These are phyloP conservation scores for Megastigmus dorsalis DNA, from an alignment of 2,888 invertebrate species.

Conservation along the genomic window DNA sequence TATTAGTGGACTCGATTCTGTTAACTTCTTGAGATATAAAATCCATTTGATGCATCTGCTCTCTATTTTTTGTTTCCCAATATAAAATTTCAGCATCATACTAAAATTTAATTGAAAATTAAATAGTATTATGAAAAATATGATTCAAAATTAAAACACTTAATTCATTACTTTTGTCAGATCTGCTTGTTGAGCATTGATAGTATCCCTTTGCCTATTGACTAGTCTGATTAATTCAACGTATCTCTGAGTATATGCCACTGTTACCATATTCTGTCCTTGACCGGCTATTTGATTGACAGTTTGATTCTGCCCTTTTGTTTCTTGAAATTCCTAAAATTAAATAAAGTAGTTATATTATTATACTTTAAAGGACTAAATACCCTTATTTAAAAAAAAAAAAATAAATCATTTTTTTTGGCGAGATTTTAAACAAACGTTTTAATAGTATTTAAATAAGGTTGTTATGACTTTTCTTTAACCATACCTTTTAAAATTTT, in stretches of 20 bases:
- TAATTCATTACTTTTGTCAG: constrained; percentile 83
- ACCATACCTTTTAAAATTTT: too few species aligned
- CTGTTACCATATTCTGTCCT: constrained; percentile 70
- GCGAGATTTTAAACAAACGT: too few species aligned
- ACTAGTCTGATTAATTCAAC: constrained; percentile 89
- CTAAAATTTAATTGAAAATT: constrained; percentile 73
- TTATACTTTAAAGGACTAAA: neutral
- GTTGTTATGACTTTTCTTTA: too few species aligned
- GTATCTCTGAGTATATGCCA: constrained; percentile 73
- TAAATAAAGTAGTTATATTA: neutral
- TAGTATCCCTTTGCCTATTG: constrained; percentile 92
- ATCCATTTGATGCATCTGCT: constrained; percentile 90
- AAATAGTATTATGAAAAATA: neutral
- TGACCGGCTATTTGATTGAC: constrained; percentile 68
- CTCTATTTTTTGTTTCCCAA: constrained; percentile 91
- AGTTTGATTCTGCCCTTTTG: constrained; percentile 66
- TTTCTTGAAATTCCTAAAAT: constrained; percentile 69
- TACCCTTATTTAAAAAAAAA: too few species aligned
- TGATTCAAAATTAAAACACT: neutral
- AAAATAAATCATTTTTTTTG: too few species aligned
- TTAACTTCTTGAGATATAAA: constrained; percentile 88
- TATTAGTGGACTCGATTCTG: constrained; percentile 85
- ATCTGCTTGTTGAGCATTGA: constrained; percentile 92
- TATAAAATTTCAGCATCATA: constrained; percentile 93
- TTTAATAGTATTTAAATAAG: too few species aligned